Conservation (phyloP, 2,797 vertebrate species). For the Clarias laeviceps region DNA sequence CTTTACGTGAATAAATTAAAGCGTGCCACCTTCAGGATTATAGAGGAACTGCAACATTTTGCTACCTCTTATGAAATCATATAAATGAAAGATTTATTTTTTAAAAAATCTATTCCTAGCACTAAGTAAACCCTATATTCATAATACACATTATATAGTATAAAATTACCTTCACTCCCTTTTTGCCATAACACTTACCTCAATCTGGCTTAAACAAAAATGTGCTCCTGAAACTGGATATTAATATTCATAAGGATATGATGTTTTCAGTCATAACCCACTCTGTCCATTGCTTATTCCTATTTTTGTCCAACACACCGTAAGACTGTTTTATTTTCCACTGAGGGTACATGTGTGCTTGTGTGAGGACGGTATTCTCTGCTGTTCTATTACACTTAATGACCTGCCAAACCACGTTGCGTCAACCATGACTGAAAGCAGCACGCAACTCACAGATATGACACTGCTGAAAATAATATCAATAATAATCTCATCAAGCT, state of each 20-base stretch:
- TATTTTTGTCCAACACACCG: slow-evolving; percentile 17
- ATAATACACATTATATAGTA: neutral
- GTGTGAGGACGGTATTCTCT: slow-evolving; percentile 3
- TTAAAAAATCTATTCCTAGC: too few relatives aligned
- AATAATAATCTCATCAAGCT: neutral
- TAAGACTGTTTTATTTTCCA: neutral
- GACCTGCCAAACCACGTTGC: slow-evolving; percentile 33
- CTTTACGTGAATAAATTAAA: too few relatives aligned
- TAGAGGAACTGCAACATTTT: too few relatives aligned
- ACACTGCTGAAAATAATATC: slow-evolving; percentile 17
- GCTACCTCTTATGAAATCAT: too few relatives aligned
- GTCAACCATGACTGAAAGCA: slow-evolving; percentile 41
- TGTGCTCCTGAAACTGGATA: slow-evolving; percentile 6
- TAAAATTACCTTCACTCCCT: neutral
- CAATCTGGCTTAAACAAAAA: slow-evolving; percentile 2
- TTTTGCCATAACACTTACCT: neutral
- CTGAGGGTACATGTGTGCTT: neutral
- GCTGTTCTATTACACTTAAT: slow-evolving; percentile 48
- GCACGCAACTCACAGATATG: slow-evolving; percentile 11
- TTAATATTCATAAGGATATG: slow-evolving; percentile 30
- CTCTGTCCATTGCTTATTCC: slow-evolving; percentile 35
- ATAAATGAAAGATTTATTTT: too few relatives aligned
- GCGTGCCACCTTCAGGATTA: too few relatives aligned
- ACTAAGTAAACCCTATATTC: neutral
- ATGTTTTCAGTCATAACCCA: slow-evolving; percentile 40